A percentile compares a stretch with the other conserved stretches of the same genome.
Conservation (phyloP, 2,113 vertebrate genomes). For the Gavialis gangeticus region DNA sequence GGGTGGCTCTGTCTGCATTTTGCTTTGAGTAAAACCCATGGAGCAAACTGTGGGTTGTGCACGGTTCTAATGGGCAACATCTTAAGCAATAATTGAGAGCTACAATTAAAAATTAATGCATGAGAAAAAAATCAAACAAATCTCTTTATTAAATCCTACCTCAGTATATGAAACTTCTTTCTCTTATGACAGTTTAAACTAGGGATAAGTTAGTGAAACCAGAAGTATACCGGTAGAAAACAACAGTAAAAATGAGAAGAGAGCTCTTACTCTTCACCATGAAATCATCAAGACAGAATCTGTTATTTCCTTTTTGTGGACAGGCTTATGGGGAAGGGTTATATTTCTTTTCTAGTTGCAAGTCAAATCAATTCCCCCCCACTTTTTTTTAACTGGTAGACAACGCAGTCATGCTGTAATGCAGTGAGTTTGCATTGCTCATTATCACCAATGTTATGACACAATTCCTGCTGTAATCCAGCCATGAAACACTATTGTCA, state of each 20-base stretch:
- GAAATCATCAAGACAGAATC: neutral
- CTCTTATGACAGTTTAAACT: neutral
- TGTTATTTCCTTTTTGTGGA: neutral
- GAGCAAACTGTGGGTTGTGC: neutral
- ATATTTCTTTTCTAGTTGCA: constrained; percentile 16
- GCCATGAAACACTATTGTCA: neutral
- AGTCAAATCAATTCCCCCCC: constrained; percentile 21
- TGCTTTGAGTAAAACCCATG: neutral
- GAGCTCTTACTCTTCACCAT: neutral
- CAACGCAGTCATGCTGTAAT: neutral
- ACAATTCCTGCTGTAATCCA: constrained; percentile 5
- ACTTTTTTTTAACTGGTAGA: neutral
- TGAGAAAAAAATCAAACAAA: neutral
- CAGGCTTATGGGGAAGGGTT: neutral
- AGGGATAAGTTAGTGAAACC: neutral
- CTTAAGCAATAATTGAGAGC: neutral
- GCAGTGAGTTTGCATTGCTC: constrained; percentile 21
- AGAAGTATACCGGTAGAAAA: neutral
- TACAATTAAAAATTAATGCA: neutral
- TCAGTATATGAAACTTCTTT: neutral
- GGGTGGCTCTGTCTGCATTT: neutral
- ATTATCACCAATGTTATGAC: neutral
- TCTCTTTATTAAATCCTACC: neutral
- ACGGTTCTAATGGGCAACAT: fast-evolving
- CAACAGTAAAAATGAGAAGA: neutral